A percentile compares a stretch with the other conserved stretches of the same genome.
Conservation (phyloP, 2,888 invertebrate genomes). For the Lysandra coridon region DNA sequence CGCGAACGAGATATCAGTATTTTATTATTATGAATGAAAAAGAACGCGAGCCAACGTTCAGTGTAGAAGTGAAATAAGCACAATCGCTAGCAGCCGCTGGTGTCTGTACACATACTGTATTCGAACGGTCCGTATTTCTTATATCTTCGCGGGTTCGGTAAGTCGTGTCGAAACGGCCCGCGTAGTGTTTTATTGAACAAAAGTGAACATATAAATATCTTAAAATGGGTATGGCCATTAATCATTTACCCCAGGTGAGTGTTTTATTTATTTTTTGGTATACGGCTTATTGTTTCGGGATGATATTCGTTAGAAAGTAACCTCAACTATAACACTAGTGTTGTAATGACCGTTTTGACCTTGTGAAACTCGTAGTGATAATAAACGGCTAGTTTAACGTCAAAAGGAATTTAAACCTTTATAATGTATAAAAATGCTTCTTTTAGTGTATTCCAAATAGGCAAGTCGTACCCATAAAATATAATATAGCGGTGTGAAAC, state of each 20-base stretch:
- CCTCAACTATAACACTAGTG: slow-evolving; percentile 54
- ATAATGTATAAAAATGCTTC: background rate
- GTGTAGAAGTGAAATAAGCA: slow-evolving; percentile 49
- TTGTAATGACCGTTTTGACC: slow-evolving; percentile 80
- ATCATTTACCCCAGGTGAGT: slow-evolving; percentile 72
- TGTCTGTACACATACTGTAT: slow-evolving; percentile 26
- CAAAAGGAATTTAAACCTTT: slow-evolving; percentile 46
- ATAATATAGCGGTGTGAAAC: background rate
- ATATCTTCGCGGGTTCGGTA: slow-evolving; percentile 64
- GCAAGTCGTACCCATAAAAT: background rate
- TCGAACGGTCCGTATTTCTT: slow-evolving; percentile 57
- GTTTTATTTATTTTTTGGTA: slow-evolving; percentile 27
- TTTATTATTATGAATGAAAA: slow-evolving; percentile 74
- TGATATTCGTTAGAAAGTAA: slow-evolving; percentile 69
- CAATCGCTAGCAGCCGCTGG: slow-evolving; percentile 53
- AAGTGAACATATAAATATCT: slow-evolving; percentile 46
- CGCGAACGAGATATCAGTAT: slow-evolving; percentile 63
- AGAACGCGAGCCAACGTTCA: slow-evolving; percentile 52
- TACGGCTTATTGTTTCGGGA: slow-evolving; percentile 43
- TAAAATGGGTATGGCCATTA: slow-evolving; percentile 72
- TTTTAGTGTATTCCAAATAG: background rate
- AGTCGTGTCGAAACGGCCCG: slow-evolving; percentile 62
- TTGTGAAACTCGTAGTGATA: slow-evolving; percentile 75
- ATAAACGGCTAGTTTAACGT: slow-evolving; percentile 60
- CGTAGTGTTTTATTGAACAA: slow-evolving; percentile 49